Conservation (phyloP, 2,797 vertebrate species). For the Neosilurus mollespiculum region DNA sequence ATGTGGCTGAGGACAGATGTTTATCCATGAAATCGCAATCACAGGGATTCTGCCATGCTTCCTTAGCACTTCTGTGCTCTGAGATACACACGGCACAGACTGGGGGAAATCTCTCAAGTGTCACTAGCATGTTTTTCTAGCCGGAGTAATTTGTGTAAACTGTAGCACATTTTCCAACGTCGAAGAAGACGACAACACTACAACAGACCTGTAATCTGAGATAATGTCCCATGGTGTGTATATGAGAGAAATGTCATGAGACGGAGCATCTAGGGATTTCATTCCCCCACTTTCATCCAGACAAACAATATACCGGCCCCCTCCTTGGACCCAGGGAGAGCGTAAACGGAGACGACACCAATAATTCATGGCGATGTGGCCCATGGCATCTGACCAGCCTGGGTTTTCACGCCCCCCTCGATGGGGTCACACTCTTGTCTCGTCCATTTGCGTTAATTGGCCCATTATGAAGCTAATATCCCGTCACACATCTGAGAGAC, state of each 20-base stretch:
- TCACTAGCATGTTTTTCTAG: constrained; percentile 5
- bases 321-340: constrained; percentile 61
- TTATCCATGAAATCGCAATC: constrained; percentile 45
- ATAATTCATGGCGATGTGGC: constrained; percentile 76
- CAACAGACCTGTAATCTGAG: constrained; percentile 28
- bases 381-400: constrained; percentile 64
- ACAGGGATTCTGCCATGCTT: constrained; percentile 36
- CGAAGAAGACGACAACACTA: neutral
- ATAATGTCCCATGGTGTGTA: constrained; percentile 15
- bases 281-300: constrained; percentile 59
- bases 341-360: constrained; percentile 75
- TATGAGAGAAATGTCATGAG: constrained; percentile 64
- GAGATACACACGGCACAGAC: constrained; percentile 17
- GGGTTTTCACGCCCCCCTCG: constrained; percentile 65
- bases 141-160: neutral
- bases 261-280: constrained; percentile 70
- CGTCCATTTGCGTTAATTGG: constrained; percentile 78
- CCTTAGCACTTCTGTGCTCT: constrained; percentile 37
- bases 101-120: constrained; percentile 16
- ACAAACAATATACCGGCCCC: constrained; percentile 56
- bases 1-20: constrained; percentile 42
- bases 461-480: constrained; percentile 49
- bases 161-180: neutral
- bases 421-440: constrained; percentile 66
- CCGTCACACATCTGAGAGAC: constrained; percentile 59